Evolutionary conservation across 2,888 invertebrate species (phyloP).

Genomic region (Synanthedon myopaeformis): DNA sequence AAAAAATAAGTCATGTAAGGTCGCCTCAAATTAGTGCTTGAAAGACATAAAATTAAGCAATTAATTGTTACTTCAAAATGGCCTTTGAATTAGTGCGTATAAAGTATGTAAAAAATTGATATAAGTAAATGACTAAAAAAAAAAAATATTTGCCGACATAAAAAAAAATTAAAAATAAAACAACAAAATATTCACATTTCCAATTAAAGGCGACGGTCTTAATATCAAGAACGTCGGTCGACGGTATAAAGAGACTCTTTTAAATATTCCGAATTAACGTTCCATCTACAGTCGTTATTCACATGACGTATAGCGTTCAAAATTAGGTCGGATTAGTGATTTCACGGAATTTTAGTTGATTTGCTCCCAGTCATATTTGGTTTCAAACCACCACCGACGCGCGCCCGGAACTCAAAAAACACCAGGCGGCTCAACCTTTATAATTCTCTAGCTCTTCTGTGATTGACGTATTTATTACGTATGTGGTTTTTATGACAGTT

Average conservation of each 20-base stretch:
- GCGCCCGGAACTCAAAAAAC: slow-evolving; percentile 24
- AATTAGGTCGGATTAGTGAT: slow-evolving; percentile 58
- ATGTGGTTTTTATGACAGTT: background rate
- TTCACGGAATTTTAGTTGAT: slow-evolving; percentile 34
- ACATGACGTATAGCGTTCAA: slow-evolving; percentile 42
- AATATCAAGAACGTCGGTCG: slow-evolving; percentile 12
- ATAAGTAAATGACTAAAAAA: too few relatives aligned
- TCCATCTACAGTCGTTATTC: slow-evolving; percentile 31
- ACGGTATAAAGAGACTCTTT: slow-evolving; percentile 22
- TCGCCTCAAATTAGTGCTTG: too few relatives aligned
- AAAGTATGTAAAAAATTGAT: too few relatives aligned
- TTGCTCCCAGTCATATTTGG: slow-evolving; percentile 23
- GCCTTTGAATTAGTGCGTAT: too few relatives aligned
- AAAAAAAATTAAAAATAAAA: too few relatives aligned
- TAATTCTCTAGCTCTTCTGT: background rate
- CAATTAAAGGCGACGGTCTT: slow-evolving; percentile 17
- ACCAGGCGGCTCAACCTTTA: slow-evolving; percentile 6
- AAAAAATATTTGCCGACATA: too few relatives aligned
- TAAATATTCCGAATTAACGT: slow-evolving; percentile 33
- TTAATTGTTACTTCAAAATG: too few relatives aligned
- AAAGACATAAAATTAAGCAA: too few relatives aligned
- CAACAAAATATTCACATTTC: too few relatives aligned
- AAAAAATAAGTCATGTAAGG: too few relatives aligned
- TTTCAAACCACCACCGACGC: slow-evolving; percentile 20
- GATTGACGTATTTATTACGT: background rate